Percentiles rank a stretch among this genome's conserved stretches.
Evolutionary conservation across 2,888 invertebrate species (phyloP).

Genomic region (Campaea margaritaria): DNA sequence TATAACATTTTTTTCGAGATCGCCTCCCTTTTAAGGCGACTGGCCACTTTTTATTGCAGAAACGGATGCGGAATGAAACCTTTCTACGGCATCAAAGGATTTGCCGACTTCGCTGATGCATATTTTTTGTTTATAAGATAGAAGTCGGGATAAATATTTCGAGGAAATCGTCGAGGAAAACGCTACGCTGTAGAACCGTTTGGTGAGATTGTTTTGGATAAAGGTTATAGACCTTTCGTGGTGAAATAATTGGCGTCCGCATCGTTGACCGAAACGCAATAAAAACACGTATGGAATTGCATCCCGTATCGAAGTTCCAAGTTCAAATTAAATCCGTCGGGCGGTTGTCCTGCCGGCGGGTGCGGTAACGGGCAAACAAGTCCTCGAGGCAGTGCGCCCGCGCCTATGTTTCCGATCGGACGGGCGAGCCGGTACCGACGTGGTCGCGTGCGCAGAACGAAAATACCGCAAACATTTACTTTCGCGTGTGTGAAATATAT

Average conservation of each 20-base stretch:
- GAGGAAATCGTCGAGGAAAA: conserved; percentile 27
- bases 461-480: conserved; percentile 52
- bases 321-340: conserved; percentile 70
- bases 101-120: conserved; percentile 60
- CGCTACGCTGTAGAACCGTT: conserved; percentile 11
- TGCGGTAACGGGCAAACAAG: conserved; percentile 29
- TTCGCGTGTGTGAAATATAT: conserved; percentile 23
- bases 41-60: conserved; percentile 72
- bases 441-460: conserved; percentile 57
- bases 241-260: conserved; percentile 65
- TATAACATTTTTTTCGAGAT: conserved; percentile 76
- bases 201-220: conserved; percentile 45
- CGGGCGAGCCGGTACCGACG: conserved; percentile 61
- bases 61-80: conserved; percentile 62
- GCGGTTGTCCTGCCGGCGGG: conserved; percentile 52
- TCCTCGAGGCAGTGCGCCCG: conserved; percentile 66
- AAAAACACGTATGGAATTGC: conserved; percentile 69
- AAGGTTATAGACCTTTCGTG: conserved; percentile 63
- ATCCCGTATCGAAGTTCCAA: conserved; percentile 68
- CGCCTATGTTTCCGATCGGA: conserved; percentile 74
- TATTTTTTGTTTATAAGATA: conserved; percentile 57
- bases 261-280: conserved; percentile 62
- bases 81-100: conserved; percentile 67
- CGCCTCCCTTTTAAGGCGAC: conserved; percentile 72
- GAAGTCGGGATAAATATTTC: conserved; percentile 31